Percentiles rank a stretch among this genome's conserved stretches.
These are phyloP conservation scores for Scaptomyza tumidula DNA, from an alignment of 2,888 invertebrate species.

Conservation along the genomic window DNA sequence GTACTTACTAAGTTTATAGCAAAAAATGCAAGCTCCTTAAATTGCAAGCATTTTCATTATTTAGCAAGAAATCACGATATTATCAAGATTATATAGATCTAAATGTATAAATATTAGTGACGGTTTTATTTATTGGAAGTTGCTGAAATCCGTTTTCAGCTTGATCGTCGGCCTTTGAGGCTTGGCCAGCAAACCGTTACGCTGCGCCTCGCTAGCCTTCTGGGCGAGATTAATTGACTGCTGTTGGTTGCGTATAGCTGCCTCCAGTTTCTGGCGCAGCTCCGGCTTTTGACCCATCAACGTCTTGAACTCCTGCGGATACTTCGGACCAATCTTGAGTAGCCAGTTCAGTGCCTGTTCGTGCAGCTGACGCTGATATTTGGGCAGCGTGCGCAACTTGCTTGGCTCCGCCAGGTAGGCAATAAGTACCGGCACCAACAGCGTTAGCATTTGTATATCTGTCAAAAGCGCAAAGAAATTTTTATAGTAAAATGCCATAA, in stretches of 20 bases:
- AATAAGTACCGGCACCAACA: conserved; percentile 95
- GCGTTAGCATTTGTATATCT: conserved; percentile 95
- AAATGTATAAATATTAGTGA: not conserved
- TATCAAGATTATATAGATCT: conserved; percentile 19
- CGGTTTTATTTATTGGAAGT: conserved; percentile 88
- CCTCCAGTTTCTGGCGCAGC: conserved; percentile 92
- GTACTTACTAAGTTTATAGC: conserved; percentile 56
- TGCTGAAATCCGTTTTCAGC: conserved; percentile 97
- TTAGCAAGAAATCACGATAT: conserved; percentile 35
- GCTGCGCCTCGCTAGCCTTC: conserved; percentile 85
- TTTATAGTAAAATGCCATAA: not conserved
- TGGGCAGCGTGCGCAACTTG: conserved; percentile 87
- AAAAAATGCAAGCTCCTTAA: conserved; percentile 30
- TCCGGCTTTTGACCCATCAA: conserved; percentile 94
- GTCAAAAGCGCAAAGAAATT: conserved; percentile 41
- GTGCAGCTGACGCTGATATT: conserved; percentile 90
- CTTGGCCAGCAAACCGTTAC: conserved; percentile 79
- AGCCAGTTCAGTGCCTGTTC: conserved; percentile 95
- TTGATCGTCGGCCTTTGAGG: conserved; percentile 91
- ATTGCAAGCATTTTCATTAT: conserved; percentile 32
- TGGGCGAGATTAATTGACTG: conserved; percentile 85
- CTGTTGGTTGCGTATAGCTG: conserved; percentile 91
- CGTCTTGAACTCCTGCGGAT: conserved; percentile 96
- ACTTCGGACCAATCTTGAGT: conserved; percentile 95
- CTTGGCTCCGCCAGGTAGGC: conserved; percentile 91